A percentile compares a stretch with the other conserved stretches of the same genome.
Conservation (phyloP, 1,140 invertebrate genomes). For the Mercenaria mercenaria region DNA sequence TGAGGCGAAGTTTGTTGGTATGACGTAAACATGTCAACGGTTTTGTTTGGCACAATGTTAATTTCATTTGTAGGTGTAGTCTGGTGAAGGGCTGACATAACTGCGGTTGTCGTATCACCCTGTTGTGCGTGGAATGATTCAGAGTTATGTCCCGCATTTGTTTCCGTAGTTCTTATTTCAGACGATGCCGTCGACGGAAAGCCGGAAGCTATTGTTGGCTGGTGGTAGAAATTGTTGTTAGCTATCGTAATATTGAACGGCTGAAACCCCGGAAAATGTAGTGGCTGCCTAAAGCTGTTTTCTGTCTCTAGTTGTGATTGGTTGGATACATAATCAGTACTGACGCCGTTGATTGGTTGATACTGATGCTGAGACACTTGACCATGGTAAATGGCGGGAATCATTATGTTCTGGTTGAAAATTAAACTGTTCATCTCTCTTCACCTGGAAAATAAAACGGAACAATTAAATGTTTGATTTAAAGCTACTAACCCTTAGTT, state of each 20-base stretch:
- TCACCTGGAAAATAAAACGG: neutral
- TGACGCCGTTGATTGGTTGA: neutral
- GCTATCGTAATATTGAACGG: neutral
- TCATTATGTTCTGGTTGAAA: neutral
- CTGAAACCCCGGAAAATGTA: neutral
- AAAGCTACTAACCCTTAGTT: too few relatives aligned
- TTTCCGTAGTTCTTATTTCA: neutral
- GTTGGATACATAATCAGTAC: neutral
- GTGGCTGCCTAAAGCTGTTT: neutral
- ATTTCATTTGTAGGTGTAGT: neutral
- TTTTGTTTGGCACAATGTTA: neutral
- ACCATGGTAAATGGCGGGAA: slow-evolving; percentile 1
- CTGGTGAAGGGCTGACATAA: neutral
- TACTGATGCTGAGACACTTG: neutral
- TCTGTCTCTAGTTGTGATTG: neutral
- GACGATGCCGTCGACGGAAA: neutral
- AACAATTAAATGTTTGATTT: too few relatives aligned
- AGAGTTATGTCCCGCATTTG: neutral
- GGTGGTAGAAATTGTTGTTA: neutral
- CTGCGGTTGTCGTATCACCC: neutral
- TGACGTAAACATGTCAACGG: neutral
- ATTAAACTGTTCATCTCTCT: neutral
- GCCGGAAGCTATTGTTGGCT: neutral
- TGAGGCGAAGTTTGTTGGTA: neutral
- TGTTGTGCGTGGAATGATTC: neutral